Evolutionary conservation across 2,113 vertebrate genomes (phyloP), one percentile per base, ranked within the genome.

Genomic region (Chamaea fasciata): DNA sequence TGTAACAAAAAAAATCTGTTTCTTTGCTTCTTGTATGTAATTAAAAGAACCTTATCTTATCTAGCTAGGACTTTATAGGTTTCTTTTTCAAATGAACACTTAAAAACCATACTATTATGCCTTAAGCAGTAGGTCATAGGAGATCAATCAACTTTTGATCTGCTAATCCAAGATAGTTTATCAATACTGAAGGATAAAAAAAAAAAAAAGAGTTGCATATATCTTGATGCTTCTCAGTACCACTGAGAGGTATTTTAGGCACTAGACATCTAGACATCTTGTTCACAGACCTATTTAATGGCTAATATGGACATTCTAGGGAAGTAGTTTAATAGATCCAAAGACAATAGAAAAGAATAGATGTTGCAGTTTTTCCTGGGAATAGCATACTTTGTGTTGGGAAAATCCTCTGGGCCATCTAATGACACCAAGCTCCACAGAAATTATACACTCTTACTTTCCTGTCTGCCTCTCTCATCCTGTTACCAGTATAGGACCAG

Each of bases 181-280:
- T 11, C 2, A 2, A 42, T 78, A 56, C 11, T 21, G 7, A 13
- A 80, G 7, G 9, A 41, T 50, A 12, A 18, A 56, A 16, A 30
- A 41, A 8, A 64, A 47, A 33, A 19, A 7, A n/a, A 16, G 1
- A 62, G 4, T 1, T 30, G 3, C 56, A 10, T 56, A 21, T 44
- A 1, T 83, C 33, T 56, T 70, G 41, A 13, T 62, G 13, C 26
- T 33, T 55, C 12, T 82, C 33, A 28, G 13, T 35, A 10, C 11
- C 33, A n/a, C 5, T 16, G 28, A 65, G 23, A 27, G 15, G 28
- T 13, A 8, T 44, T 88, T 88, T 30, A 42, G 42, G 41, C 17
- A 30, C 1, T 65, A 27, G 4, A 0, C 0, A 70, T 37, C 5
- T 33, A 52, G 31, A 67, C 3, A 30, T 33, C 75, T 63, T 74